phyloP scores from a whole-genome alignment of 2,888 invertebrate genomes.

The Apotomis capreana region DNA sequence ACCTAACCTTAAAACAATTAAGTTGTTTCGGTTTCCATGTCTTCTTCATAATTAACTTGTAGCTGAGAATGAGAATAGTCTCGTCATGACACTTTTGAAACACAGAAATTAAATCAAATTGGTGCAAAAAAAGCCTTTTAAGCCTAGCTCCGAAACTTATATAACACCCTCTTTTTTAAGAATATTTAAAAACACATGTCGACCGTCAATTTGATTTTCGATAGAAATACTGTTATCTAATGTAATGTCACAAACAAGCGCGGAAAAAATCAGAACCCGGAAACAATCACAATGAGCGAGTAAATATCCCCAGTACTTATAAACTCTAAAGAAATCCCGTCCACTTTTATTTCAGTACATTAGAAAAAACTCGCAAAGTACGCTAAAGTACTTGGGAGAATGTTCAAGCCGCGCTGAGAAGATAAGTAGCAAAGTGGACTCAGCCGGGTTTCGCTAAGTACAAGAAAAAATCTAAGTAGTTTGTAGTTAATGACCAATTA shows the following conservation, averaged over 20 bases:
- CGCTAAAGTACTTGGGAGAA: conserved; percentile 36
- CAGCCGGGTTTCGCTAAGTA: conserved; percentile 26
- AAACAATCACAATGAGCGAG: neutral
- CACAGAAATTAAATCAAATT: too few species aligned
- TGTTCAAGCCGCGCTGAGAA: conserved; percentile 34
- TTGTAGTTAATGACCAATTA: conserved; percentile 37
- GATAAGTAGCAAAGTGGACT: conserved; percentile 42
- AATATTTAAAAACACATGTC: too few species aligned
- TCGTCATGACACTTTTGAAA: too few species aligned
- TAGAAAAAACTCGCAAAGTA: conserved; percentile 36
- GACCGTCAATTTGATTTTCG: too few species aligned
- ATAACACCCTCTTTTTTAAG: too few species aligned
- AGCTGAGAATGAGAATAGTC: too few species aligned
- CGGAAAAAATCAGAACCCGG: neutral
- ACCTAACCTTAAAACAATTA: too few species aligned
- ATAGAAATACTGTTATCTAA: too few species aligned
- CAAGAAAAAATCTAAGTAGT: conserved; percentile 38
- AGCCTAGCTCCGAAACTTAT: too few species aligned
- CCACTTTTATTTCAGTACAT: conserved; percentile 25
- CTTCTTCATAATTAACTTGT: too few species aligned
- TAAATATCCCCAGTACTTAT: neutral
- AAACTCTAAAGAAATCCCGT: conserved; percentile 15
- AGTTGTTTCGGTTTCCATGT: too few species aligned
- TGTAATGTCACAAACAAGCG: neutral
- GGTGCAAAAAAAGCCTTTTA: too few species aligned